Conservation (phyloP, 2,113 vertebrate genomes). For the Percopsis transmontana region DNA sequence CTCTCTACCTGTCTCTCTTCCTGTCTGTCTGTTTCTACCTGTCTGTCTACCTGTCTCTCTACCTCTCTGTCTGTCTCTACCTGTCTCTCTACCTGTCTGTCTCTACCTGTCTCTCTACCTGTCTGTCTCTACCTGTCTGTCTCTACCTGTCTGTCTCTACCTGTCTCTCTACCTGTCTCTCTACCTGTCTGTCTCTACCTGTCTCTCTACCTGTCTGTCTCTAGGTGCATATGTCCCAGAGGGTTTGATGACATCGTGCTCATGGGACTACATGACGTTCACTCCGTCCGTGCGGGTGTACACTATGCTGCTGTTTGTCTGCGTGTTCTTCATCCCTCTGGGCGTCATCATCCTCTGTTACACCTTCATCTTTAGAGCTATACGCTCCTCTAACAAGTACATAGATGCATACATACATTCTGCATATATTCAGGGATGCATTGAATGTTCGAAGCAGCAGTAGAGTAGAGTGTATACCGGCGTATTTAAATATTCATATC, state of each 20-base stretch:
- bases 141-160: not conserved
- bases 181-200: not conserved
- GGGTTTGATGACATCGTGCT: constrained; percentile 92
- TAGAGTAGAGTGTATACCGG: no score
- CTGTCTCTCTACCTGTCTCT: no score
- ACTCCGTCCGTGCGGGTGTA: constrained; percentile 90
- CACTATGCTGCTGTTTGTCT: constrained; percentile 93
- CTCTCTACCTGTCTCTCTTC: no score
- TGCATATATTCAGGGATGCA: no score
- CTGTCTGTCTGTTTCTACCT: no score
- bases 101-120: no score
- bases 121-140: not conserved
- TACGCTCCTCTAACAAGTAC: constrained; percentile 52
- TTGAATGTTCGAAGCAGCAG: no score
- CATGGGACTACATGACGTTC: constrained; percentile 95
- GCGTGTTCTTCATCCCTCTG: constrained; percentile 91
- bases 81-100: no score
- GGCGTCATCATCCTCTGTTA: constrained; percentile 91
- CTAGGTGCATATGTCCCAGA: constrained; percentile 93
- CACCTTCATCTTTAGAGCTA: constrained; percentile 91
- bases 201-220: not conserved
- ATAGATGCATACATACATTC: not conserved
- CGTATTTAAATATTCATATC: no score
- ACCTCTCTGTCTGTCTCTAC: no score
- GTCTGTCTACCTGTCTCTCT: no score